Evolutionary conservation across 1,140 invertebrate species (phyloP).

Genomic region (Bombus vancouverensis): DNA sequence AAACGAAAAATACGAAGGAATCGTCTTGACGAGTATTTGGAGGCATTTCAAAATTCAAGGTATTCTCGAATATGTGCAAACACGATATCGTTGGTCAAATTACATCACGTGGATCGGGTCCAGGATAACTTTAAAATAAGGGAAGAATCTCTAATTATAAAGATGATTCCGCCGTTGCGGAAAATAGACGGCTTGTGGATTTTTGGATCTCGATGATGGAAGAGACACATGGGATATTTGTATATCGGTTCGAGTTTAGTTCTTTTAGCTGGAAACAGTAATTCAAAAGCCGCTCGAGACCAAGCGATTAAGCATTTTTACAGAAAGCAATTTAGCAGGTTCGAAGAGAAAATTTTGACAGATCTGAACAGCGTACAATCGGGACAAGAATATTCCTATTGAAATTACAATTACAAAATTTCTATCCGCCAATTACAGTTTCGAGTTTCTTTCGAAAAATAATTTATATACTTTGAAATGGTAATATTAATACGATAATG

Average conservation of each 20-base stretch:
- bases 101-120: conserved; percentile 17
- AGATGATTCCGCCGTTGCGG: conserved; percentile 19
- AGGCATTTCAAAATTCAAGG: conserved; percentile 14
- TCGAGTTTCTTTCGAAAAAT: no score
- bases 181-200: not conserved
- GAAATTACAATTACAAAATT: not conserved
- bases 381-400: not conserved
- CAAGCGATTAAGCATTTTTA: conserved; percentile 48
- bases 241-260: conserved; percentile 24
- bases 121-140: conserved; percentile 16
- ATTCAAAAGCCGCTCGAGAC: conserved; percentile 37
- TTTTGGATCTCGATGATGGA: not conserved
- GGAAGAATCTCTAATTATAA: conserved; percentile 48
- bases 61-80: not conserved
- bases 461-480: no score
- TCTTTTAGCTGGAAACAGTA: conserved; percentile 25
- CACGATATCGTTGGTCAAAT: not conserved
- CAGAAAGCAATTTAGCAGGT: conserved; percentile 42
- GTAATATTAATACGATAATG: no score
- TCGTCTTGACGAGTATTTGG: not conserved
- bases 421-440: no score
- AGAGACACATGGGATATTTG: not conserved
- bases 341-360: conserved; percentile 18
- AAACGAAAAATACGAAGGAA: not conserved
- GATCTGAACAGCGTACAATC: conserved; percentile 17